Evolutionary conservation across 53 echinoderm and acorn worm genomes (phyloP), one percentile per base, ranked within the genome.

Genomic region (Arbacia lixula): DNA sequence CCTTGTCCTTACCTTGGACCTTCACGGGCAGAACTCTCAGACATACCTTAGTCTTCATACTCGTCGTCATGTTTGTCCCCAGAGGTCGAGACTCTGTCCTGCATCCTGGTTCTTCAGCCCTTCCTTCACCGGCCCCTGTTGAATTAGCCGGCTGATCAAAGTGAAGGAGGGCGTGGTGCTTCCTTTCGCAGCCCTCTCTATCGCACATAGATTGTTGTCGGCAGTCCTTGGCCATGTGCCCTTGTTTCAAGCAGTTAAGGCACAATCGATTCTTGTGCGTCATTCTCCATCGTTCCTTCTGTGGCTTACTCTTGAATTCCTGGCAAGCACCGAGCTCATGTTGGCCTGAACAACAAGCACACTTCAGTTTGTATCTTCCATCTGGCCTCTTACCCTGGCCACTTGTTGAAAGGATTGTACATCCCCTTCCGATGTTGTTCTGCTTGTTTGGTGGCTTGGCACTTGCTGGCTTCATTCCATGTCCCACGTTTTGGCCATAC

Each of bases 121-220:
- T 33, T 4, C 31, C 34, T 1, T 49, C 31, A 52, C 73, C 73
- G 73, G 73, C 73, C 73, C 53, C 73, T 0, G 53, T 53, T 16
- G 30, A 24, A 16, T 3, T 52, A 49, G 28, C 53, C 51, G 5
- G 19, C 50, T 33, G 49, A 17, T 46, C 3, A 24, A 77, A 77
- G 21, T 89, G 88, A 30, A 92, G 85, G 26, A 88, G 51, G 9
- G 72, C 31, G n/a, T 91, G 85, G 66, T 91, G 88, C 53, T 85
- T 91, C 29, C 85, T 41, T 5, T 24, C 41, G 35, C 91, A 91
- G 36, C 85, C 85, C 12, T 85, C 9, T 10, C 25, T 39, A 2
- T 64, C 27, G 36, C 91, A 91, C 17, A 34, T 24, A 3, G 85
- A 21, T 16, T 69, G 36, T 12, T 60, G 30, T 29, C 80, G 39